Evolutionary conservation across 2,888 invertebrate species (phyloP).

Genomic region (Drosophila yooni): DNA sequence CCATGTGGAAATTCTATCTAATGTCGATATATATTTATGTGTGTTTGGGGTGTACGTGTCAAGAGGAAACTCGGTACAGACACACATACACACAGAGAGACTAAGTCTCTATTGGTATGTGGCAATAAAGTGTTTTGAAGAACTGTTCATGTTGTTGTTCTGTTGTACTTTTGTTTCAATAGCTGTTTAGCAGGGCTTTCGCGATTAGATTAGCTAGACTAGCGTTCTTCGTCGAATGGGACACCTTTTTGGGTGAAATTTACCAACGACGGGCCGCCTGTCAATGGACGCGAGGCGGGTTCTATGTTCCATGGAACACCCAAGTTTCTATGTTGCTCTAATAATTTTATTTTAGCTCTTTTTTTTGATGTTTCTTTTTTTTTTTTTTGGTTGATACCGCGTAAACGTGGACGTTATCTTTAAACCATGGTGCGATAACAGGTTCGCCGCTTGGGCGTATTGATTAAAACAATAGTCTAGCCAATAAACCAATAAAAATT

Average conservation of each 20-base stretch:
- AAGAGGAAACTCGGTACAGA: slow-evolving; percentile 22
- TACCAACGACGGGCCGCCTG: slow-evolving; percentile 26
- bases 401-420: slow-evolving; percentile 60
- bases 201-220: slow-evolving; percentile 72
- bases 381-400: slow-evolving; percentile 35
- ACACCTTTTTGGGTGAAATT: slow-evolving; percentile 58
- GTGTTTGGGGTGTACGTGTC: slow-evolving; percentile 36
- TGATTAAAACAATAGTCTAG: slow-evolving; percentile 76
- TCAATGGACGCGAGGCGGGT: slow-evolving; percentile 34
- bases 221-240: slow-evolving; percentile 18
- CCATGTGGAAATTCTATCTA: slow-evolving; percentile 11
- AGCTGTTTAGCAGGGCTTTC: slow-evolving; percentile 59
- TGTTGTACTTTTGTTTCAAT: slow-evolving; percentile 70
- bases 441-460: slow-evolving; percentile 50
- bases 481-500: slow-evolving; percentile 82
- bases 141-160: slow-evolving; percentile 38
- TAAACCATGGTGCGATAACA: slow-evolving; percentile 50
- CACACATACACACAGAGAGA: slow-evolving; percentile 10
- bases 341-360: slow-evolving; percentile 34
- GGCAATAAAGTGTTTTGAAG: slow-evolving; percentile 74
- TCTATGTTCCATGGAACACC: slow-evolving; percentile 5
- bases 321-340: slow-evolving; percentile 48
- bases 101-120: slow-evolving; percentile 59
- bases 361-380: background rate
- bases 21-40: background rate